phyloP scores from a whole-genome alignment of 2,113 vertebrate genomes.

The Synchiropus splendidus region DNA sequence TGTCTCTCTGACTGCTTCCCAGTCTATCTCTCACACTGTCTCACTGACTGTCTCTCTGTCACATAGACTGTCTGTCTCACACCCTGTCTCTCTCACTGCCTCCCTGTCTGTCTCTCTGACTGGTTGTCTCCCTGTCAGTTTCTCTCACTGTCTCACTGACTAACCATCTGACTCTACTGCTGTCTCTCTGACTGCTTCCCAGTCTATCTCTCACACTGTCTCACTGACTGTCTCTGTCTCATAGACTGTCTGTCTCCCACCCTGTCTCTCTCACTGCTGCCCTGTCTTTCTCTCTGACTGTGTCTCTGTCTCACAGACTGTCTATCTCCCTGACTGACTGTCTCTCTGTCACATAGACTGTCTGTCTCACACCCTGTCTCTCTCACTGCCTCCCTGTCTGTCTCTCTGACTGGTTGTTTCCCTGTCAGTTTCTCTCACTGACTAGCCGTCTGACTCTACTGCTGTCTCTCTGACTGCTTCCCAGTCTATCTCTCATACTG shows the following conservation, averaged over 20 bases:
- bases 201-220: slow-evolving; percentile 11
- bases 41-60: slow-evolving; percentile 15
- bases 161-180: too few relatives aligned
- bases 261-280: too few relatives aligned
- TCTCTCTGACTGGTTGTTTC: slow-evolving; percentile 20
- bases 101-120: slow-evolving; percentile 8
- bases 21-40: slow-evolving; percentile 1
- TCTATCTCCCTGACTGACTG: too few relatives aligned
- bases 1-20: too few relatives aligned
- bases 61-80: too few relatives aligned
- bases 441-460: too few relatives aligned
- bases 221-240: not conserved
- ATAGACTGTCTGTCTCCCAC: slow-evolving; percentile 13
- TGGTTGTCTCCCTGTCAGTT: slow-evolving; percentile 2
- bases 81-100: too few relatives aligned
- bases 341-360: slow-evolving; percentile 10
- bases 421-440: too few relatives aligned
- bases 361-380: too few relatives aligned
- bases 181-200: slow-evolving; percentile 15
- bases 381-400: not conserved
- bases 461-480: slow-evolving; percentile 16
- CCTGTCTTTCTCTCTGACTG: slow-evolving; percentile 11
- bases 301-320: slow-evolving; percentile 14
- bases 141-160: slow-evolving; percentile 10
- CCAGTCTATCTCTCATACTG: slow-evolving; percentile 3